Percentiles rank a stretch among this genome's conserved stretches.
phyloP scores from a whole-genome alignment of 2,797 vertebrate genomes.

The Enteromius radiatus region DNA sequence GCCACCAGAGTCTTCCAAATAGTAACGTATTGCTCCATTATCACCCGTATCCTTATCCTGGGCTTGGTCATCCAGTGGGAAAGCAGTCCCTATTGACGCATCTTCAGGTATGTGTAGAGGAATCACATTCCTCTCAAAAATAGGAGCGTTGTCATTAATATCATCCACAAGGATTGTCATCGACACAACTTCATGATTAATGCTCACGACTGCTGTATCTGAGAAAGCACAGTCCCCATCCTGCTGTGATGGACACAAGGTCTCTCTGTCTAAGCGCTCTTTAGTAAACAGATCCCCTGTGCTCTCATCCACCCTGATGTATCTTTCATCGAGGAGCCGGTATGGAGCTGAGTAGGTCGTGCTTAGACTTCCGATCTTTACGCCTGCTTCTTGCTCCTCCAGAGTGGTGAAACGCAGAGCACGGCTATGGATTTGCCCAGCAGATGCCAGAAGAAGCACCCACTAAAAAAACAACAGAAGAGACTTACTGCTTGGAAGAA shows the following conservation, averaged over 20 bases:
- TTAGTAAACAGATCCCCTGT: slow-evolving; percentile 77
- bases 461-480: slow-evolving; percentile 68
- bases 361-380: slow-evolving; percentile 72
- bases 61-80: slow-evolving; percentile 75
- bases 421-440: slow-evolving; percentile 67
- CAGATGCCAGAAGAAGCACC: slow-evolving; percentile 70
- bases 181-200: slow-evolving; percentile 71
- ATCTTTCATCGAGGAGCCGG: slow-evolving; percentile 70
- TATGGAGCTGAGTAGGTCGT: slow-evolving; percentile 71
- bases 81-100: slow-evolving; percentile 66
- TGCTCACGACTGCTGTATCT: slow-evolving; percentile 71
- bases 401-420: slow-evolving; percentile 66
- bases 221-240: slow-evolving; percentile 71
- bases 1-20: slow-evolving; percentile 67
- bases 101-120: slow-evolving; percentile 75
- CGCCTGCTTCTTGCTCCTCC: slow-evolving; percentile 73
- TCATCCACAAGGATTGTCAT: slow-evolving; percentile 77
- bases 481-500: slow-evolving; percentile 6
- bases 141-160: slow-evolving; percentile 81
- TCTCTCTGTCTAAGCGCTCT: slow-evolving; percentile 75
- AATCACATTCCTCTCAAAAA: slow-evolving; percentile 75
- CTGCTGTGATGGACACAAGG: slow-evolving; percentile 72
- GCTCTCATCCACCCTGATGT: slow-evolving; percentile 70
- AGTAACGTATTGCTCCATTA: slow-evolving; percentile 74
- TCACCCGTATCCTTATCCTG: slow-evolving; percentile 71